These are phyloP conservation scores for Osmoderma eremita DNA, from an alignment of 2,888 invertebrate species.

Conservation along the genomic window DNA sequence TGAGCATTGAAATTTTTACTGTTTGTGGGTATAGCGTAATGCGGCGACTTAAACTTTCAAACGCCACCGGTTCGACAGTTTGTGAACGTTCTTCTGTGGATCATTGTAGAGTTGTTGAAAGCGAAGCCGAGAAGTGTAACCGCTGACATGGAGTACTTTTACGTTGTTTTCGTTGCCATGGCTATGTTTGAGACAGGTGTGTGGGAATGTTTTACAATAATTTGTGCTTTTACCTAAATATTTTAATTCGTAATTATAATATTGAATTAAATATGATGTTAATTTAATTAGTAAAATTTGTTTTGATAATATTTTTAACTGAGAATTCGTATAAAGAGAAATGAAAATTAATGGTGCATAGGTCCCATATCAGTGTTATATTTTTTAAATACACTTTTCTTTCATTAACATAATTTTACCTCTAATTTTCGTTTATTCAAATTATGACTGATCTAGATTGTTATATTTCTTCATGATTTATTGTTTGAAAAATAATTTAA, in stretches of 20 bases:
- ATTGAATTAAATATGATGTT: background rate
- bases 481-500: too few species aligned
- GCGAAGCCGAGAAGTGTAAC: background rate
- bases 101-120: slow-evolving; percentile 23
- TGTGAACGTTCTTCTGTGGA: slow-evolving; percentile 12
- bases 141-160: slow-evolving; percentile 17
- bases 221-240: background rate
- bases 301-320: too few species aligned
- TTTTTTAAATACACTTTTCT: too few species aligned
- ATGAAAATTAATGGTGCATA: too few species aligned
- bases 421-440: too few species aligned
- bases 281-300: too few species aligned
- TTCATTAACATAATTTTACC: too few species aligned
- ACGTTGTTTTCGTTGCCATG: slow-evolving; percentile 13
- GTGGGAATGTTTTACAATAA: background rate
- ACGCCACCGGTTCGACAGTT: slow-evolving; percentile 12
- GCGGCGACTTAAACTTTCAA: slow-evolving; percentile 27
- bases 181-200: slow-evolving; percentile 23
- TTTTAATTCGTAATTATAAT: background rate
- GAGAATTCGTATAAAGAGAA: too few species aligned
- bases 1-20: slow-evolving; percentile 2
- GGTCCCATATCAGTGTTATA: too few species aligned
- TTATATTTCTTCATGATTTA: too few species aligned
- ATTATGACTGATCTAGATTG: too few species aligned
- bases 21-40: slow-evolving; percentile 11